These are phyloP conservation scores for Phocoena phocoena DNA, from an alignment of 2,113 vertebrate species.

Conservation along the genomic window DNA sequence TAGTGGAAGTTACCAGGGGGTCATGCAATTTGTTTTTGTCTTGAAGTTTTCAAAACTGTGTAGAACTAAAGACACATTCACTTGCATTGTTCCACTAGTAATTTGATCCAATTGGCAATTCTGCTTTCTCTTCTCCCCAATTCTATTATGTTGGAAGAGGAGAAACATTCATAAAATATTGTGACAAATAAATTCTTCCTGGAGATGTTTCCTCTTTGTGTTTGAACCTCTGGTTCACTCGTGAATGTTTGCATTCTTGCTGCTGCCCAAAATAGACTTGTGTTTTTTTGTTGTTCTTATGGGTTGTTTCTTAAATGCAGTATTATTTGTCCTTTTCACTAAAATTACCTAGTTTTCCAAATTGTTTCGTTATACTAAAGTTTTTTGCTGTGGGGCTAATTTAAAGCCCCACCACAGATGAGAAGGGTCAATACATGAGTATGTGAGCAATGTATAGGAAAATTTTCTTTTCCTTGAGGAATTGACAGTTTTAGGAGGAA, in stretches of 20 bases:
- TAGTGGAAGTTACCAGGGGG: slow-evolving; percentile 85
- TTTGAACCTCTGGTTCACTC: not conserved
- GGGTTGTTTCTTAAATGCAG: not conserved
- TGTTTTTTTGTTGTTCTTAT: not conserved
- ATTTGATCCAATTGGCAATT: slow-evolving; percentile 81
- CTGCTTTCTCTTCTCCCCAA: slow-evolving; percentile 35
- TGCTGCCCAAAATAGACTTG: not conserved
- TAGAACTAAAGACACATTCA: slow-evolving; percentile 77
- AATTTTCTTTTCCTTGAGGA: not conserved
- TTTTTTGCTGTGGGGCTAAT: not conserved
- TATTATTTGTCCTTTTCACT: not conserved
- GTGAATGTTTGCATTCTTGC: slow-evolving; percentile 26
- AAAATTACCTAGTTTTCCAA: not conserved
- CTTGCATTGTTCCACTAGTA: slow-evolving; percentile 79
- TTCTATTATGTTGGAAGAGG: not conserved
- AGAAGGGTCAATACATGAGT: not conserved
- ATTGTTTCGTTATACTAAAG: not conserved
- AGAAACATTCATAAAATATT: slow-evolving; percentile 62
- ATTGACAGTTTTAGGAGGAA: not conserved
- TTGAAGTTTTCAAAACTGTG: slow-evolving; percentile 84
- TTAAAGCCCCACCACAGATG: not conserved
- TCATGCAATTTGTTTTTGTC: slow-evolving; percentile 87
- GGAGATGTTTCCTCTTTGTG: slow-evolving; percentile 39
- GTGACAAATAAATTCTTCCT: slow-evolving; percentile 59
- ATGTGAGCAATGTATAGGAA: not conserved